These are phyloP conservation scores for Malacosoma neustria DNA, from an alignment of 2,888 invertebrate species.

Conservation along the genomic window DNA sequence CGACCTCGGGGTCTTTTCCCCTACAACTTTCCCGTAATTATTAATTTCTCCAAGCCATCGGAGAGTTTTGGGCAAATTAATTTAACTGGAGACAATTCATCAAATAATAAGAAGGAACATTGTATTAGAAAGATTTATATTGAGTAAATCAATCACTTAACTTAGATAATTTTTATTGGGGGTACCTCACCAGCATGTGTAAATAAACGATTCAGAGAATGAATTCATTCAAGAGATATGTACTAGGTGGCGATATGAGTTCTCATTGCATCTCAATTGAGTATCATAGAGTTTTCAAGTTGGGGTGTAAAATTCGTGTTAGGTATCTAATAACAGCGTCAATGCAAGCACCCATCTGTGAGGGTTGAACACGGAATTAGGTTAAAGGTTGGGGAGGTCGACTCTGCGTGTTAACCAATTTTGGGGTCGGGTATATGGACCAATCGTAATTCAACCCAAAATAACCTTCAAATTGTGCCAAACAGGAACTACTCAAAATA, in stretches of 20 bases:
- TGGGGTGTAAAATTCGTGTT: conserved; percentile 25
- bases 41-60: no score
- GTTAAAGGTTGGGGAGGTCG: conserved; percentile 53
- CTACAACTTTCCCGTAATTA: no score
- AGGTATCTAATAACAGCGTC: conserved; percentile 47
- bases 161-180: background rate
- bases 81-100: background rate
- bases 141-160: background rate
- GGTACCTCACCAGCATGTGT: conserved; percentile 18
- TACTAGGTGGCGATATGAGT: conserved; percentile 16
- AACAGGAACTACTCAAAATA: conserved; percentile 20
- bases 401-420: conserved; percentile 35
- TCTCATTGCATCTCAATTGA: conserved; percentile 24
- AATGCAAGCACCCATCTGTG: conserved; percentile 40
- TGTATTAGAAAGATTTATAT: no score
- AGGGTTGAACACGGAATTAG: conserved; percentile 48
- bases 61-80: background rate
- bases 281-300: conserved; percentile 18
- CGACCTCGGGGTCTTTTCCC: no score
- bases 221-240: conserved; percentile 23
- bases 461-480: conserved; percentile 41
- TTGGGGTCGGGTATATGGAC: conserved; percentile 44
- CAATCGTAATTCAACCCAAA: conserved; percentile 44
- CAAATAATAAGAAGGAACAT: background rate
- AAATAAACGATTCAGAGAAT: conserved; percentile 18